Percentiles rank a stretch among this genome's conserved stretches.
These are phyloP conservation scores for Brachynemurus nebulosus DNA, from an alignment of 2,888 invertebrate species.

Conservation along the genomic window DNA sequence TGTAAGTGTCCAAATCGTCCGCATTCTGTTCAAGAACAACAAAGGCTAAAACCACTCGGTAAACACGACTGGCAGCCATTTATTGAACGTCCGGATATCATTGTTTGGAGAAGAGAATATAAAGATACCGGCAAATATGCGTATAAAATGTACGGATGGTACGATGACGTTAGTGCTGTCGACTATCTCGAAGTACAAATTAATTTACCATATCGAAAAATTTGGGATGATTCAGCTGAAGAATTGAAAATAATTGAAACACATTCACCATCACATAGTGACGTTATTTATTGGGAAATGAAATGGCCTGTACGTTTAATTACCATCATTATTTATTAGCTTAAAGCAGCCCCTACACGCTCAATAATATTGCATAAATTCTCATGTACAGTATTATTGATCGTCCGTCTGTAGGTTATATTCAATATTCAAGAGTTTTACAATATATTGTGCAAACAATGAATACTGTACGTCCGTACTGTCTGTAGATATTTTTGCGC, in stretches of 20 bases:
- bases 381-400: too few relatives aligned
- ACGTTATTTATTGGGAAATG: slow-evolving; percentile 80
- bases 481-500: too few relatives aligned
- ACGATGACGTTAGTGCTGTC: slow-evolving; percentile 59
- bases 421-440: too few relatives aligned
- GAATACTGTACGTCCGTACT: neutral
- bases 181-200: slow-evolving; percentile 75
- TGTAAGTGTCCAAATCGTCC: slow-evolving; percentile 31
- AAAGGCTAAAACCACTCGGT: neutral
- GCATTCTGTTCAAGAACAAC: slow-evolving; percentile 11
- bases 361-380: too few relatives aligned
- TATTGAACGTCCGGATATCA: slow-evolving; percentile 61
- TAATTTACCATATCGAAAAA: slow-evolving; percentile 59
- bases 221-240: slow-evolving; percentile 70
- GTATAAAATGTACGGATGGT: slow-evolving; percentile 78
- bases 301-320: slow-evolving; percentile 64
- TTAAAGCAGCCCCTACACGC: too few relatives aligned
- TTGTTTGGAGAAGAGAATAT: slow-evolving; percentile 65
- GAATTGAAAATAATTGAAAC: slow-evolving; percentile 55
- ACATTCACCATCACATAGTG: slow-evolving; percentile 47
- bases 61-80: slow-evolving; percentile 54
- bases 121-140: slow-evolving; percentile 55
- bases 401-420: too few relatives aligned
- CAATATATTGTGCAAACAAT: too few relatives aligned
- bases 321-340: too few relatives aligned